Base-by-base conservation (phyloP, 2,113 vertebrate genomes). In the Rhynchomys soricoides region DNA sequence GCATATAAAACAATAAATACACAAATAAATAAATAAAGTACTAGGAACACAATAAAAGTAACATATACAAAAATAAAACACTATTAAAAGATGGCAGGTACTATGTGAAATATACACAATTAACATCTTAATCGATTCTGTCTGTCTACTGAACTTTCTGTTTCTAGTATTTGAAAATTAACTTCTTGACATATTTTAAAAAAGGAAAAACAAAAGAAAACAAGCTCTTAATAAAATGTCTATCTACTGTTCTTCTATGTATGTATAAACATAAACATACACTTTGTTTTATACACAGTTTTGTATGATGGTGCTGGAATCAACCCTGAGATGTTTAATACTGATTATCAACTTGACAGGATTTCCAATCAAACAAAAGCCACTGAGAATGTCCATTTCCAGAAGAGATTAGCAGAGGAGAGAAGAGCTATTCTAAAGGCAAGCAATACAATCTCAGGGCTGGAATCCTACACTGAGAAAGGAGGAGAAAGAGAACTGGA, bases 41-140 rank as follows among this genome's bases (percentile, higher is more conserved):
- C 9, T 86, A 22, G 94, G 17, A 37, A 91, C 55, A 95, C 4
- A 81, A 89, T 91, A 87, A 90, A 94, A 94, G 77, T 86, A 66
- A 43, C 85, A 57, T n/a, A 64, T 6, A 50, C 50, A 52, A 21
- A 24, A 24, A 48, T 7, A 48, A 64, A 37, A 45, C 78, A 37
- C 50, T 86, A 92, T 59, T 86, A 81, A 86, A 93, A 70, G 89
- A 81, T 45, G 48, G 10, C 34, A 77, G 17, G 12, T 52, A 55
- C 37, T 24, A 66, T 55, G 19, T 31, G n/a, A 86, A 68, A 77
- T 6, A 17, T 78, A 78, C 34, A 29, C 10, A 93, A 94, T 48
- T 15, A 57, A 40, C 7, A 91, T 34, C 50, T 93, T 93, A 86
- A 79, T 75, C 74, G 11, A 87, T 7, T 92, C 68, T 87, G 45